Conservation (phyloP, 2,113 vertebrate species). For the Felis catus region DNA sequence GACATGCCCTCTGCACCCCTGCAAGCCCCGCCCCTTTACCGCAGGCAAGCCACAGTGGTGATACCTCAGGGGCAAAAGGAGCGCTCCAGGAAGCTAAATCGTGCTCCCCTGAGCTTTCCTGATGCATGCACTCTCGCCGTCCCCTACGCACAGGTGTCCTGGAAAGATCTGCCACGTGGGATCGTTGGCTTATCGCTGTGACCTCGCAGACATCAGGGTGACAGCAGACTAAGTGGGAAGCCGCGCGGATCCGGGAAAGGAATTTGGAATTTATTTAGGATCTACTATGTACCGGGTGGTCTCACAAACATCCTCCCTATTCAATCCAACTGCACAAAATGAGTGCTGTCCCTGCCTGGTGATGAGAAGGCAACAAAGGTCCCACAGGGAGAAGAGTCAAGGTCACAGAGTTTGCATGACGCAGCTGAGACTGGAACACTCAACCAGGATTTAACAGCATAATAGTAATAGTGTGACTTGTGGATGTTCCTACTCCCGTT, state of each 20-base stretch:
- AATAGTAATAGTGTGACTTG: not conserved
- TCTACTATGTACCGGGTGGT: not conserved
- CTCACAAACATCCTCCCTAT: not conserved
- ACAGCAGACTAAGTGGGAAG: not conserved
- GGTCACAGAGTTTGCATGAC: not conserved
- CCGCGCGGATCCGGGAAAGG: not conserved
- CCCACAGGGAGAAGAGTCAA: not conserved
- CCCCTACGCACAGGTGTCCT: not conserved
- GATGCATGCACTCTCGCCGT: accelerated
- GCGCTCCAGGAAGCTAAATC: not conserved
- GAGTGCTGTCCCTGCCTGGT: not conserved
- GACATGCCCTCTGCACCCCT: accelerated
- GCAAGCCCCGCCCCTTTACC: not conserved
- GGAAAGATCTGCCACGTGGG: not conserved
- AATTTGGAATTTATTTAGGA: not conserved
- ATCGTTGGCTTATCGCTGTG: too few species aligned
- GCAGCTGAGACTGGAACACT: not conserved
- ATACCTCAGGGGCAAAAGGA: not conserved
- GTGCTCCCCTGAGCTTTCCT: not conserved
- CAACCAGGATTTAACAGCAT: not conserved
- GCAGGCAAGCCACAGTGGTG: accelerated
- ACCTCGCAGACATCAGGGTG: not conserved
- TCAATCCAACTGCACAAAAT: not conserved
- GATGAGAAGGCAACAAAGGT: not conserved
- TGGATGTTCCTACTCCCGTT: not conserved